Base-by-base conservation (phyloP, 1,140 invertebrate genomes). In the Pygmarrhopalites habei region DNA sequence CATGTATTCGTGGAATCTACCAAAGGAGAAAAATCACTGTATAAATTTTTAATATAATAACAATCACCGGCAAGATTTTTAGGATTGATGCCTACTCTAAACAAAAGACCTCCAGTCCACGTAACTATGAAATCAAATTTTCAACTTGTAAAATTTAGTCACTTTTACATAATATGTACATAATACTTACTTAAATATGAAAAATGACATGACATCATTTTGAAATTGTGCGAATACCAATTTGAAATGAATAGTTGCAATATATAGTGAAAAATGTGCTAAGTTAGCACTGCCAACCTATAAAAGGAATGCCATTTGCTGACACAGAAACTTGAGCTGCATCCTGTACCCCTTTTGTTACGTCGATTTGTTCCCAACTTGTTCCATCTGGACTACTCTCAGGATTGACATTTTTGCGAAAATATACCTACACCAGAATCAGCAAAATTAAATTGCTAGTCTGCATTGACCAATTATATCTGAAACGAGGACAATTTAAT, bases 371-470 rank as follows among this genome's bases (percentile, higher is more conserved):
- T 35, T 82, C 84, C 92, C 92, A 95, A 23, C 84, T 80, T 58
- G 82, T 78, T 10, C 91, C 92, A 80, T 95, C 92, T 0, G 91
- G 92, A 62, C 86, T 86, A n/a, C n/a, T n/a, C 39, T 80, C 84
- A 44, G 82, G 83, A 65, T 81, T 86, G 2, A 93, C 89, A 4
- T 86, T 86, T 58, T 83, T 81, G 65, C 92, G 80, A 72, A 87
- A 90, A 85, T 93, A 90, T 28, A 92, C 85, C 85, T 86, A 59
- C 44, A 55, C 26, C 32, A 23, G 52, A 49, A 69, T n/a, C 46
- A 65, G 25, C 55, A 21, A 62, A 51, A 57, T 68, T 35, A 56
- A 32, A 19, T 35, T 56, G 28, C 17, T 25, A 47, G 51, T 59
- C 28, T 61, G 14, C 17, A 58, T 57, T 35, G n/a, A 29, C 55